Conservation (phyloP, 2,113 vertebrate genomes). For the Baryphthengus martii region DNA sequence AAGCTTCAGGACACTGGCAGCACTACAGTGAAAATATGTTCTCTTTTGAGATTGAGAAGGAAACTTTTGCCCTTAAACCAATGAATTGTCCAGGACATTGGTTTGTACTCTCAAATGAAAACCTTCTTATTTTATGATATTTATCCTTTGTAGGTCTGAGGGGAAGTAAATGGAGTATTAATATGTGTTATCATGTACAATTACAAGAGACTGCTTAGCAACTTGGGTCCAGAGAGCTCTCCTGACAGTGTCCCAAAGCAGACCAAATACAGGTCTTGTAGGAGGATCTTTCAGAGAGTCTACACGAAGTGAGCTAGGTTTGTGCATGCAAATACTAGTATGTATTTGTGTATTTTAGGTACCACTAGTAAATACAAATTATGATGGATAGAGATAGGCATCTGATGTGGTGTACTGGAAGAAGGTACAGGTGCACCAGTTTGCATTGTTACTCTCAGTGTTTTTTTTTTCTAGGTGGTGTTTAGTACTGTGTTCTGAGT, state of each 20-base stretch:
- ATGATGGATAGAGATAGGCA: neutral
- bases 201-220: neutral
- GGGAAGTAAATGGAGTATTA: neutral
- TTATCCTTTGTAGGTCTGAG: neutral
- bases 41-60: constrained; percentile 89
- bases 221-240: neutral
- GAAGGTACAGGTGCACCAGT: neutral
- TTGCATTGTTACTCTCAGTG: neutral
- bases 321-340: neutral
- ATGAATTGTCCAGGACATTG: constrained; percentile 98
- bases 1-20: constrained; percentile 92
- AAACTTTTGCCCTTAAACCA: constrained; percentile 90
- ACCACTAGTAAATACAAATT: neutral
- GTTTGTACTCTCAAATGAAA: constrained; percentile 65
- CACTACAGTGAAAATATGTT: constrained; percentile 95
- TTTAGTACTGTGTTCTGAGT: neutral
- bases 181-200: neutral
- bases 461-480: neutral
- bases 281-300: neutral
- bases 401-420: neutral
- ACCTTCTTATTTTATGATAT: neutral
- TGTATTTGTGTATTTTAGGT: too few species aligned
- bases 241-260: neutral
- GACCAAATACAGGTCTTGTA: neutral
- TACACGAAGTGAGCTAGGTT: neutral